A percentile compares a stretch with the other conserved stretches of the same genome.
Evolutionary conservation across 2,113 vertebrate species (phyloP).

Genomic region (Bubo blakistoni): DNA sequence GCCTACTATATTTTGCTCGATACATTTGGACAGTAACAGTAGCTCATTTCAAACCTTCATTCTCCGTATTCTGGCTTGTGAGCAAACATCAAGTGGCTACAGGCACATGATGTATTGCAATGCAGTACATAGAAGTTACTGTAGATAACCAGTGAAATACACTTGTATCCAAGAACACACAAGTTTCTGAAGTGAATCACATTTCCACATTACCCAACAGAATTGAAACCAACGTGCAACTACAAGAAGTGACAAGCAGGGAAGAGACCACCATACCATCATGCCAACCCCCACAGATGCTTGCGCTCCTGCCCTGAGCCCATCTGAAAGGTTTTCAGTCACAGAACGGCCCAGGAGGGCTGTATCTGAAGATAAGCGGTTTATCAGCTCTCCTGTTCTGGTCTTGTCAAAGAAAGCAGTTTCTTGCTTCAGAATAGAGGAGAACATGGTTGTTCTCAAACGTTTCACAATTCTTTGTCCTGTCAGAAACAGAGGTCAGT

Average conservation of each 20-base stretch:
- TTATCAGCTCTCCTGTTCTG: constrained; percentile 93
- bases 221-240: not conserved
- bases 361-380: constrained; percentile 92
- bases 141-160: not conserved
- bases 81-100: not conserved
- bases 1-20: not conserved
- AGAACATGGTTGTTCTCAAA: constrained; percentile 85
- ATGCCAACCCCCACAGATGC: constrained; percentile 89
- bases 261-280: constrained; percentile 83
- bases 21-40: not conserved
- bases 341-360: constrained; percentile 84
- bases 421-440: constrained; percentile 92
- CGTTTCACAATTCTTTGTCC: constrained; percentile 91
- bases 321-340: constrained; percentile 96
- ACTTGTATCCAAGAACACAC: not conserved
- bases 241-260: not conserved
- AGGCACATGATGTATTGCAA: not conserved
- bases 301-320: constrained; percentile 89
- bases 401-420: constrained; percentile 94
- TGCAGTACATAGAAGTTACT: not conserved
- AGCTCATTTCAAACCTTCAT: not conserved
- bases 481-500: constrained; percentile 58
- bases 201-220: not conserved
- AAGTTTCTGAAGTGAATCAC: not conserved
- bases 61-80: not conserved